Evolutionary conservation across 2,888 invertebrate genomes (phyloP).

Genomic region (Syrphus vitripennis): DNA sequence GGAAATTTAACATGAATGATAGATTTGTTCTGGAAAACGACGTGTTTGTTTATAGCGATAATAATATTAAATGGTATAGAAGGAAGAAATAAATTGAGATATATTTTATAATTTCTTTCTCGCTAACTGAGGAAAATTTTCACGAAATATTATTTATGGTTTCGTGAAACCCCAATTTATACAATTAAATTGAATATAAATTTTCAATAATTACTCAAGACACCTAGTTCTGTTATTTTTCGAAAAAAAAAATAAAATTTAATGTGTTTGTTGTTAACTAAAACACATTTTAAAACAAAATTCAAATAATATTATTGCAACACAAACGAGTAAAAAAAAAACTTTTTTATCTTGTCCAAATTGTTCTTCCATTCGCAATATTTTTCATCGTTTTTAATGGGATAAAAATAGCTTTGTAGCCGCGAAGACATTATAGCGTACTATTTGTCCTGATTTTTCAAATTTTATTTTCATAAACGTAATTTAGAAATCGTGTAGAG

Average conservation of each 20-base stretch:
- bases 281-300: not conserved
- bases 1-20: not conserved
- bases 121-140: not conserved
- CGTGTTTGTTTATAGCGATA: not conserved
- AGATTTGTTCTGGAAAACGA: not conserved
- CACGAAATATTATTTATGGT: not conserved
- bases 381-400: not conserved
- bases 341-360: not conserved
- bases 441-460: not conserved
- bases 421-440: not conserved
- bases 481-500: not conserved
- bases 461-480: not conserved
- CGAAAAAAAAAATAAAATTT: not conserved
- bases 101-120: not conserved
- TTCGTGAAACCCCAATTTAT: not conserved
- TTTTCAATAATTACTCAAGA: not conserved
- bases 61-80: not conserved
- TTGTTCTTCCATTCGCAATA: not conserved
- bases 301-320: not conserved
- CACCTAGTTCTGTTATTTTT: not conserved
- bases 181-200: not conserved
- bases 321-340: not conserved
- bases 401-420: conserved; percentile 5
- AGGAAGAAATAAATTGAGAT: not conserved
- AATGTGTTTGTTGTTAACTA: not conserved